These are phyloP conservation scores for Pollenia angustigena DNA, from an alignment of 2,888 invertebrate genomes.

Conservation along the genomic window DNA sequence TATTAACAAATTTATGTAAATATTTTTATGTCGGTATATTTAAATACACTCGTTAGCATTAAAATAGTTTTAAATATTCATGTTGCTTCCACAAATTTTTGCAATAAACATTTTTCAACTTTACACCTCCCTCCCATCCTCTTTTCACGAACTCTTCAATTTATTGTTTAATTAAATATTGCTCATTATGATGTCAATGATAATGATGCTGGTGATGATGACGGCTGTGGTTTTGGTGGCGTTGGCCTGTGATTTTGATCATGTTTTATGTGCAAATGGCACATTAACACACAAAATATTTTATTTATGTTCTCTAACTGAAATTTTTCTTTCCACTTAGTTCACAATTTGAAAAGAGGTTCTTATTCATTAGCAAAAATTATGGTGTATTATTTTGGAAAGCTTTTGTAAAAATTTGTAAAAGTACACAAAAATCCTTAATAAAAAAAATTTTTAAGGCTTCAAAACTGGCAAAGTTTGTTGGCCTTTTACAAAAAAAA, in stretches of 20 bases:
- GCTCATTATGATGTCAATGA: background rate
- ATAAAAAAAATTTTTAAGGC: too few species aligned
- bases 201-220: too few species aligned
- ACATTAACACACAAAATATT: conserved; percentile 56
- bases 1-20: conserved; percentile 16
- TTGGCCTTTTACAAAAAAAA: too few species aligned
- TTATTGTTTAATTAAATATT: conserved; percentile 25
- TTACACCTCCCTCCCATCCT: too few species aligned
- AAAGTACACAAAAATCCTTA: too few species aligned
- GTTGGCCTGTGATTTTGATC: background rate
- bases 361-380: too few species aligned
- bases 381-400: too few species aligned
- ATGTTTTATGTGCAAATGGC: conserved; percentile 14
- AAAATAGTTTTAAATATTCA: background rate
- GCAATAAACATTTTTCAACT: too few species aligned
- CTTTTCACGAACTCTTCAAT: background rate
- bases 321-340: background rate
- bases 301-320: conserved; percentile 4
- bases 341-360: background rate
- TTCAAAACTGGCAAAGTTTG: too few species aligned
- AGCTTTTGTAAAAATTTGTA: too few species aligned
- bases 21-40: background rate
- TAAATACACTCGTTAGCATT: background rate
- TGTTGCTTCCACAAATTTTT: background rate
- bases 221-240: background rate